Conservation (phyloP, 2,113 vertebrate genomes). For the Junco hyemalis region DNA sequence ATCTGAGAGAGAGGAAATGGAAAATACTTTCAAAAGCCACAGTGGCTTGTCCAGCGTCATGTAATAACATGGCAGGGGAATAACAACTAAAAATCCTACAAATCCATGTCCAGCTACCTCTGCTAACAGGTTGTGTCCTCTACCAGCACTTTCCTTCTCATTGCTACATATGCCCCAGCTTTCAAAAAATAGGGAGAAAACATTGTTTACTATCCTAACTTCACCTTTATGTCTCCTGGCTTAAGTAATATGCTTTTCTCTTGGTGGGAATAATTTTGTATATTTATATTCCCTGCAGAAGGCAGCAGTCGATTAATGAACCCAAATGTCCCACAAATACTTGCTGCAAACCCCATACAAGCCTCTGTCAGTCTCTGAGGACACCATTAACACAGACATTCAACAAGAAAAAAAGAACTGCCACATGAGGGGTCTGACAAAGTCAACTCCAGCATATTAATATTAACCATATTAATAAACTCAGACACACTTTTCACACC, state of each 20-base stretch:
- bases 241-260: neutral
- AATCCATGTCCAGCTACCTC: neutral
- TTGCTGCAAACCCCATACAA: neutral
- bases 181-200: neutral
- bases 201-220: neutral
- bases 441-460: neutral
- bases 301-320: neutral
- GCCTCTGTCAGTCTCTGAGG: neutral
- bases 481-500: neutral
- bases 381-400: neutral
- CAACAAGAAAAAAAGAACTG: neutral
- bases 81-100: neutral
- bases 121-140: neutral
- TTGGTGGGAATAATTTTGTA: neutral
- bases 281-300: neutral
- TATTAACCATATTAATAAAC: neutral
- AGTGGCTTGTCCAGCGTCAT: neutral
- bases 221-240: neutral
- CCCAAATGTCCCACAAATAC: neutral
- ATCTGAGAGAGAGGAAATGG: neutral
- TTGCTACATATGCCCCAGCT: neutral
- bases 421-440: neutral
- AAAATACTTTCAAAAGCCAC: neutral
- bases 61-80: neutral
- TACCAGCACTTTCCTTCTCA: neutral